Evolutionary conservation across 2,888 invertebrate genomes (phyloP).

Genomic region (Oligia fasciuncula): DNA sequence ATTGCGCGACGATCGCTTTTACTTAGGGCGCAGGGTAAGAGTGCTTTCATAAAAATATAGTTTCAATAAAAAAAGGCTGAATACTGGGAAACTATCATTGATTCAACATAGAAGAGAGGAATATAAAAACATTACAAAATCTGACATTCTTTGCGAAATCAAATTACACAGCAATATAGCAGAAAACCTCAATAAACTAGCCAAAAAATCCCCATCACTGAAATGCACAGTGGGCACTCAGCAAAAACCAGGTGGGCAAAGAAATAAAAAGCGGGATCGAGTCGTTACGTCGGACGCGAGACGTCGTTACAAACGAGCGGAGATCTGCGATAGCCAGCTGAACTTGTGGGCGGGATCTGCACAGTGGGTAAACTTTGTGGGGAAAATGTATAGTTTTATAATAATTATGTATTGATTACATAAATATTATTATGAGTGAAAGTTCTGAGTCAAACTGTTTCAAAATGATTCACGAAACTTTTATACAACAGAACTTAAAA

Average conservation of each 20-base stretch:
- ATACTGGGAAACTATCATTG: neutral
- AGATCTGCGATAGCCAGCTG: conserved; percentile 68
- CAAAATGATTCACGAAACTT: neutral
- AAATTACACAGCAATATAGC: conserved; percentile 35
- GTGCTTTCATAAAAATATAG: neutral
- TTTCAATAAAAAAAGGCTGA: neutral
- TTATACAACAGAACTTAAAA: neutral
- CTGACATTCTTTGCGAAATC: neutral
- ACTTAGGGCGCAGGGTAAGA: too few species aligned
- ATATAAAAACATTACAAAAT: too few species aligned
- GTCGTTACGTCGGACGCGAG: conserved; percentile 66
- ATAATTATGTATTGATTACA: neutral
- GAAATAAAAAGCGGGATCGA: conserved; percentile 68
- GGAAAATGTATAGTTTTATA: neutral
- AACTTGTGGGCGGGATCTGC: conserved; percentile 64
- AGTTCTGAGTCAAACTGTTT: neutral
- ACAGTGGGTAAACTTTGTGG: conserved; percentile 45
- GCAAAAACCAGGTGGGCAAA: conserved; percentile 66
- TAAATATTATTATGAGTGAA: too few species aligned
- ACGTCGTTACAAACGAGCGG: conserved; percentile 70
- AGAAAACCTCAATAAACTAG: conserved; percentile 38
- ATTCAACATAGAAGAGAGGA: neutral
- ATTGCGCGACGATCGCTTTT: too few species aligned
- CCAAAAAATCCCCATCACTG: conserved; percentile 45
- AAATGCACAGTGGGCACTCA: conserved; percentile 63